Conservation (phyloP, 2,113 vertebrate genomes). For the Lichenostomus cassidix region DNA sequence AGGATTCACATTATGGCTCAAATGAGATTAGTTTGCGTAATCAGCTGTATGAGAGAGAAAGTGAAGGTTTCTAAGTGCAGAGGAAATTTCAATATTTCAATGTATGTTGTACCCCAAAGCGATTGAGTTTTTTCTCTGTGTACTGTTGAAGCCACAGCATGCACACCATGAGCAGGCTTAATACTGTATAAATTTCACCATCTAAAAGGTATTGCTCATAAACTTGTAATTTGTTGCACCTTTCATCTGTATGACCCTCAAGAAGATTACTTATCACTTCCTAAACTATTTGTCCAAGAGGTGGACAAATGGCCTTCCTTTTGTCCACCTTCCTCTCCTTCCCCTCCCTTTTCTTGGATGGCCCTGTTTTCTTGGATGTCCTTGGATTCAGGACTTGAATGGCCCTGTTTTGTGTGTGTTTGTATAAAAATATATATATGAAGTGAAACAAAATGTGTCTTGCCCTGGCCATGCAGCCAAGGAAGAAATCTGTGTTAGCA, state of each 20-base stretch:
- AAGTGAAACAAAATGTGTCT: neutral
- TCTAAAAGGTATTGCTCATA: neutral
- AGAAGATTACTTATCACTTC: neutral
- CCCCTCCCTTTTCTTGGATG: neutral
- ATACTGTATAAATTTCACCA: neutral
- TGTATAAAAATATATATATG: no score
- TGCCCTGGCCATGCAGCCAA: neutral
- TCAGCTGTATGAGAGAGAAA: neutral
- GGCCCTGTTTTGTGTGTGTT: fast-evolving
- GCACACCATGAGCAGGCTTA: neutral
- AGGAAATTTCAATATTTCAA: neutral
- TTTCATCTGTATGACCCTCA: neutral
- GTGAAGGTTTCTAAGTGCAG: neutral
- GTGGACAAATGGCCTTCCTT: neutral
- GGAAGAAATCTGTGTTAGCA: neutral
- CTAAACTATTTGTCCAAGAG: neutral
- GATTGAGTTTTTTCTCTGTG: neutral
- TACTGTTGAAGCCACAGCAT: neutral
- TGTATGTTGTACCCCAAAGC: neutral
- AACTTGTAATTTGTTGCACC: neutral
- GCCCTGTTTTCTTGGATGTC: no score
- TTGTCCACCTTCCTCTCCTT: no score
- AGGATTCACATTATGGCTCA: neutral
- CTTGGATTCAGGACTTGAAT: neutral
- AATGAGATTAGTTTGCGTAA: neutral